Conservation (phyloP, 92 coral and sea anemone species). For the Zoanthus solanderi region DNA sequence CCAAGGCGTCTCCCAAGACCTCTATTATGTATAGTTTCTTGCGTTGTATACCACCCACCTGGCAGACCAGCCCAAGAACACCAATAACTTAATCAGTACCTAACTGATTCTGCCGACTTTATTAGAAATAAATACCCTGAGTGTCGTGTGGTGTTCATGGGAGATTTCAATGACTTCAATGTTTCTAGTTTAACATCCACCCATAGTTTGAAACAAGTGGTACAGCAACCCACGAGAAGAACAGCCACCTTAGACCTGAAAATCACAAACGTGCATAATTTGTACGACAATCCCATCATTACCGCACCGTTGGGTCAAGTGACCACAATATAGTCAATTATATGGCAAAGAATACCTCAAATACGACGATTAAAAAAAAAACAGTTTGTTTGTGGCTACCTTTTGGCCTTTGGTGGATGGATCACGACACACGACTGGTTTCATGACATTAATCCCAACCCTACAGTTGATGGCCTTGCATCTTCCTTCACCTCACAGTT, state of each 20-base stretch:
- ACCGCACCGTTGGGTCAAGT: conserved; percentile 18
- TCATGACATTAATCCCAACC: not conserved
- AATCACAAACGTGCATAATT: conserved; percentile 10
- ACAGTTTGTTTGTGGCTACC: conserved; percentile 18
- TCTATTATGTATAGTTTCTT: not conserved
- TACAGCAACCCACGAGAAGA: conserved; percentile 15
- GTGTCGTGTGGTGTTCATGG: not conserved
- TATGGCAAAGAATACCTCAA: not conserved
- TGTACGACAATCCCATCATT: not conserved
- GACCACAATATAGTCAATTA: conserved; percentile 2
- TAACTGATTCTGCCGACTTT: not conserved
- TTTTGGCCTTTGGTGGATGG: conserved; percentile 48
- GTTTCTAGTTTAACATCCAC: not conserved
- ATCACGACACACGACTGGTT: not conserved
- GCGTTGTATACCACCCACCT: conserved; percentile 25
- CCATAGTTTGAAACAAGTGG: conserved; percentile 42
- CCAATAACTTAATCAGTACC: not conserved
- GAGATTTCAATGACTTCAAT: conserved; percentile 27
- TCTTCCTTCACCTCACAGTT: conserved; percentile 14
- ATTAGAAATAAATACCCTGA: not conserved
- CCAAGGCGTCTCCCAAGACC: conserved; percentile 31
- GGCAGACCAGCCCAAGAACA: conserved; percentile 8
- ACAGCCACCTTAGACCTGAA: conserved; percentile 14
- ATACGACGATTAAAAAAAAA: not conserved
- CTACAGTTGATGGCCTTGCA: not conserved